phyloP scores from a whole-genome alignment of 2,113 vertebrate species.

The Ammodytes marinus region DNA sequence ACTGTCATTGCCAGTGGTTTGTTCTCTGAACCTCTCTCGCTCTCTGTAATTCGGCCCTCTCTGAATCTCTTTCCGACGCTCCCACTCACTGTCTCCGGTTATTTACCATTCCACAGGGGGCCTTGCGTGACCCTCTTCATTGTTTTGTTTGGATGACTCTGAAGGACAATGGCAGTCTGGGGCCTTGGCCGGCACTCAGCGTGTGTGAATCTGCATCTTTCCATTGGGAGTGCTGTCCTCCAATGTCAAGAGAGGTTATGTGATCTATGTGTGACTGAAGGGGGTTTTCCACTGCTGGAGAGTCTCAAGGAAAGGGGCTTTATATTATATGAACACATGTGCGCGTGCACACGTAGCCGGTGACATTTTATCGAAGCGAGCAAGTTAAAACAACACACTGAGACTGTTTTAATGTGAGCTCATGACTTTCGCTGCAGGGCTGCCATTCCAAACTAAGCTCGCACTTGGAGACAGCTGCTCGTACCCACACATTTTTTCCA shows the following conservation, averaged over 20 bases:
- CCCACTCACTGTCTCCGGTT: conserved; percentile 55
- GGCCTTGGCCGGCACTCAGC: conserved; percentile 67
- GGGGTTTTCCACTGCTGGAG: conserved; percentile 73
- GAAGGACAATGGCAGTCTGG: conserved; percentile 78
- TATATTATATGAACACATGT: conserved; percentile 27
- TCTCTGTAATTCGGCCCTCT: conserved; percentile 29
- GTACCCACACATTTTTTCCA: conserved; percentile 22
- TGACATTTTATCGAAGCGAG: conserved; percentile 60
- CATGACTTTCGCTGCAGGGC: conserved; percentile 66
- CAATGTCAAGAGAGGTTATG: conserved; percentile 77
- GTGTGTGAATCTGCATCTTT: conserved; percentile 77
- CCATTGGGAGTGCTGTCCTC: conserved; percentile 76
- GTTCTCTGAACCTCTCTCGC: conserved; percentile 36
- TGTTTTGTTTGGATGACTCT: conserved; percentile 77
- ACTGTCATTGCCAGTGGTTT: conserved; percentile 48
- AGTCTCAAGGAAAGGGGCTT: conserved; percentile 47
- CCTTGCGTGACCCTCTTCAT: conserved; percentile 69
- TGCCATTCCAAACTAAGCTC: conserved; percentile 49
- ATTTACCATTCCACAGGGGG: conserved; percentile 75
- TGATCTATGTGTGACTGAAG: conserved; percentile 80
- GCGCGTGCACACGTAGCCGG: not conserved
- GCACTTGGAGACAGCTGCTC: conserved; percentile 42
- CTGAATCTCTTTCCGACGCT: conserved; percentile 35
- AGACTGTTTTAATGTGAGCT: conserved; percentile 70
- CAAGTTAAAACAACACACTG: conserved; percentile 68